These are phyloP conservation scores for Camponotus fellah DNA, from an alignment of 2,888 invertebrate species.

Conservation along the genomic window DNA sequence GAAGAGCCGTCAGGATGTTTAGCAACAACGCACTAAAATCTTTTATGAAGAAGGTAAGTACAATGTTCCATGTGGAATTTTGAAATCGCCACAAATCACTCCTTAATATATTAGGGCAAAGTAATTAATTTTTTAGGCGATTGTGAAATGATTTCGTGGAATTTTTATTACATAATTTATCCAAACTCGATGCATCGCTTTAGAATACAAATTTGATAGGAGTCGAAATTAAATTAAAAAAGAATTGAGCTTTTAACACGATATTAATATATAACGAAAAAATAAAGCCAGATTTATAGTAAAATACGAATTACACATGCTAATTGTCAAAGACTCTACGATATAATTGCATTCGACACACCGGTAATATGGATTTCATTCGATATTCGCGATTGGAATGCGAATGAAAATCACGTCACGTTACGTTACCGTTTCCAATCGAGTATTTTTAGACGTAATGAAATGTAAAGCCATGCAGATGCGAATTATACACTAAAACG, in stretches of 20 bases:
- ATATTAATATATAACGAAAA: not conserved
- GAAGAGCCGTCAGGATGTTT: constrained; percentile 90
- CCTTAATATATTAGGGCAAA: not conserved
- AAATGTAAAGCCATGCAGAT: constrained; percentile 49
- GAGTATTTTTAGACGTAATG: constrained; percentile 37
- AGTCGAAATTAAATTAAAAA: not conserved
- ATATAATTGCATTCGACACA: not conserved
- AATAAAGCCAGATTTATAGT: not conserved
- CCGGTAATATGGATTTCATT: not conserved
- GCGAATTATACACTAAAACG: constrained; percentile 38
- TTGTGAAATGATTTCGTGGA: not conserved
- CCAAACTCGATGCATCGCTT: not conserved
- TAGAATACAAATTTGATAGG: not conserved
- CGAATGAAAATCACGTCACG: constrained; percentile 1
- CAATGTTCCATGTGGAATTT: not conserved
- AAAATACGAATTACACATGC: not conserved
- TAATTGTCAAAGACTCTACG: not conserved
- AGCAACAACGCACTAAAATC: constrained; percentile 95
- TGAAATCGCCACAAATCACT: not conserved
- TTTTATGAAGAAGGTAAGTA: constrained; percentile 96
- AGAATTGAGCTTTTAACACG: not conserved
- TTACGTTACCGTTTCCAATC: constrained; percentile 6
- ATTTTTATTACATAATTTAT: not conserved
- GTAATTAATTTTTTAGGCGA: not conserved
- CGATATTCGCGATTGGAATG: constrained; percentile 1